A percentile compares a stretch with the other conserved stretches of the same genome.
Evolutionary conservation across 1,140 invertebrate genomes (phyloP).

Genomic region (Plectrocnemia conspersa): DNA sequence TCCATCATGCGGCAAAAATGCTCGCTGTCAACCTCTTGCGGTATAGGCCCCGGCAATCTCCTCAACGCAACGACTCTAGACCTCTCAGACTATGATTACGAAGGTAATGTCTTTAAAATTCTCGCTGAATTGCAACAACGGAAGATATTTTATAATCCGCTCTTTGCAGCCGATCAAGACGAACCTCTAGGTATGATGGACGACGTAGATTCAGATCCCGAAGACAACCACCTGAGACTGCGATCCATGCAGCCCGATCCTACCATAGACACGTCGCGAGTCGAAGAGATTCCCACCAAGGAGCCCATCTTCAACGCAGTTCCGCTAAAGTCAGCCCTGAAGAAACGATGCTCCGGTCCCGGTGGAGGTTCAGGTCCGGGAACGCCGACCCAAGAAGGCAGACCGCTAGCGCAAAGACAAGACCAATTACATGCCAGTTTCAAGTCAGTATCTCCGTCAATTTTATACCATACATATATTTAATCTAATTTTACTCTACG

Average conservation of each 20-base stretch:
- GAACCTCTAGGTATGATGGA: constrained; percentile 31
- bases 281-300: constrained; percentile 86
- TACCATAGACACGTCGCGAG: constrained; percentile 69
- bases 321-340: constrained; percentile 86
- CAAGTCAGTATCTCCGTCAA: constrained; percentile 46
- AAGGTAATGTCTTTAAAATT: constrained; percentile 49
- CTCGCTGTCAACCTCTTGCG: background rate
- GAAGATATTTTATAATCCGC: constrained; percentile 2
- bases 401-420: constrained; percentile 57
- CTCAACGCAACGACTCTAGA: constrained; percentile 38
- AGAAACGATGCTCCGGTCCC: constrained; percentile 66
- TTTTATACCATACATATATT: no score
- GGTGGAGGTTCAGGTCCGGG: constrained; percentile 56
- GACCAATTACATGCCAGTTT: constrained; percentile 58
- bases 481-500: no score
- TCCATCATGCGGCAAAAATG: constrained; percentile 38
- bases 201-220: constrained; percentile 45
- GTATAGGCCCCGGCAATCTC: constrained; percentile 9
- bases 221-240: constrained; percentile 55
- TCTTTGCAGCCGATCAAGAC: constrained; percentile 28
- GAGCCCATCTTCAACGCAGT: constrained; percentile 83
- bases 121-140: background rate
- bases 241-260: constrained; percentile 57
- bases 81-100: constrained; percentile 58
- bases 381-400: constrained; percentile 69